Percentiles rank a stretch among this genome's conserved stretches.
Conservation (phyloP, 1,140 invertebrate species). For the Drosophila teissieri region DNA sequence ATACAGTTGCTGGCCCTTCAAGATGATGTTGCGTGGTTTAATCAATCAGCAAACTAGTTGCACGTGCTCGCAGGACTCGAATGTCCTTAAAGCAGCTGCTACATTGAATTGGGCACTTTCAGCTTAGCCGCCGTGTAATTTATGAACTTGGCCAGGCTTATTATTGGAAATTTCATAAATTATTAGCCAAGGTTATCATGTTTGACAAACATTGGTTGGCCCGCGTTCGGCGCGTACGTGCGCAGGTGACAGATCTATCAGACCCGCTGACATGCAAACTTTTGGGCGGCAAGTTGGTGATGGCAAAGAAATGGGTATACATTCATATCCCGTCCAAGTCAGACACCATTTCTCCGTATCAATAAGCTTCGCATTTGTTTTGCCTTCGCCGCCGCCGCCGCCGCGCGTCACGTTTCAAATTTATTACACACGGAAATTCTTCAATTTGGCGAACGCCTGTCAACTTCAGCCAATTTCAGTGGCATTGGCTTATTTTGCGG, state of each 20-base stretch:
- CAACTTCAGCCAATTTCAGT: constrained; percentile 12
- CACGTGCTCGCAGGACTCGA: constrained; percentile 49
- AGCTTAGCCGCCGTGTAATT: constrained; percentile 50
- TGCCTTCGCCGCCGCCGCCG: constrained; percentile 14
- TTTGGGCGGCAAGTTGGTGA: neutral
- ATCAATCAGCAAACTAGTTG: constrained; percentile 76
- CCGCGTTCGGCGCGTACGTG: constrained; percentile 52
- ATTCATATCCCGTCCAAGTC: constrained; percentile 30
- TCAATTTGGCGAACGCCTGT: constrained; percentile 62
- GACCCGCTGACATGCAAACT: constrained; percentile 51
- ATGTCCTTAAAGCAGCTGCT: neutral
- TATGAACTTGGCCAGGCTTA: constrained; percentile 69
- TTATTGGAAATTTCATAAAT: constrained; percentile 75
- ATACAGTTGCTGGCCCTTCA: constrained; percentile 26
- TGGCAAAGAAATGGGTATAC: constrained; percentile 1
- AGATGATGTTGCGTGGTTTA: constrained; percentile 67
- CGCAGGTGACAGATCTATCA: constrained; percentile 77
- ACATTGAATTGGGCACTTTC: constrained; percentile 14
- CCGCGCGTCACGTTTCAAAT: constrained; percentile 75
- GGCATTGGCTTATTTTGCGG: neutral
- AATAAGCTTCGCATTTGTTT: constrained; percentile 59
- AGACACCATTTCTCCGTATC: constrained; percentile 55
- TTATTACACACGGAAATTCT: constrained; percentile 72
- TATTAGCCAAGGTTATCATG: constrained; percentile 52
- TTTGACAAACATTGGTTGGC: constrained; percentile 51